These are phyloP conservation scores for Synanceia verrucosa DNA, from an alignment of 2,797 vertebrate genomes.

Conservation along the genomic window DNA sequence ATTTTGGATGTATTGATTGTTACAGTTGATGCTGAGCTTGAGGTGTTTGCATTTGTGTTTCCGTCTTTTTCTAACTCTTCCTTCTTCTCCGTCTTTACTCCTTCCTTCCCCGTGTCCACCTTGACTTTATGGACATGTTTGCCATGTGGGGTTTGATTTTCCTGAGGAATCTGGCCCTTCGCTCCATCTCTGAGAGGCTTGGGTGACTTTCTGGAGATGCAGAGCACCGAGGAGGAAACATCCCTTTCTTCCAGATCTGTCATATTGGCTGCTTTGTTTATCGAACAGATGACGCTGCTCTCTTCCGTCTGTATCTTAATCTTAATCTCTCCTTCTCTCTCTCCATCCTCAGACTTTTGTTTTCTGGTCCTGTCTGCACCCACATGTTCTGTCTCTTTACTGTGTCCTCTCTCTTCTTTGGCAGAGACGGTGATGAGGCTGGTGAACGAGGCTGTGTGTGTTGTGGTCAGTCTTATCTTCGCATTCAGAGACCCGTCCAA, in stretches of 20 bases:
- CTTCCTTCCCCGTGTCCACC: constrained; percentile 36
- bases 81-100: constrained; percentile 36
- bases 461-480: constrained; percentile 80
- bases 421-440: constrained; percentile 70
- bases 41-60: constrained; percentile 30
- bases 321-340: constrained; percentile 51
- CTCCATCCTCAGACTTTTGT: constrained; percentile 38
- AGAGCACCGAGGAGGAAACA: constrained; percentile 32
- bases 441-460: constrained; percentile 81
- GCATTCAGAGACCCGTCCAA: constrained; percentile 76
- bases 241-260: constrained; percentile 35
- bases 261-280: constrained; percentile 39
- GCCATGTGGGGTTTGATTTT: constrained; percentile 77
- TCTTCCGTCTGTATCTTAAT: constrained; percentile 65
- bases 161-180: constrained; percentile 79
- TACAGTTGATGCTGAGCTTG: constrained; percentile 31
- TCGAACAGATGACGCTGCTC: constrained; percentile 27
- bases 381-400: constrained; percentile 22
- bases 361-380: constrained; percentile 63
- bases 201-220: constrained; percentile 43
- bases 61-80: constrained; percentile 45
- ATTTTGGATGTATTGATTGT: constrained; percentile 50
- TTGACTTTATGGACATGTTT: constrained; percentile 74
- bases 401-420: constrained; percentile 54
- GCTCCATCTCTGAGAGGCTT: constrained; percentile 65